phyloP scores from a whole-genome alignment of 2,888 invertebrate genomes.

The Apeira syringaria region DNA sequence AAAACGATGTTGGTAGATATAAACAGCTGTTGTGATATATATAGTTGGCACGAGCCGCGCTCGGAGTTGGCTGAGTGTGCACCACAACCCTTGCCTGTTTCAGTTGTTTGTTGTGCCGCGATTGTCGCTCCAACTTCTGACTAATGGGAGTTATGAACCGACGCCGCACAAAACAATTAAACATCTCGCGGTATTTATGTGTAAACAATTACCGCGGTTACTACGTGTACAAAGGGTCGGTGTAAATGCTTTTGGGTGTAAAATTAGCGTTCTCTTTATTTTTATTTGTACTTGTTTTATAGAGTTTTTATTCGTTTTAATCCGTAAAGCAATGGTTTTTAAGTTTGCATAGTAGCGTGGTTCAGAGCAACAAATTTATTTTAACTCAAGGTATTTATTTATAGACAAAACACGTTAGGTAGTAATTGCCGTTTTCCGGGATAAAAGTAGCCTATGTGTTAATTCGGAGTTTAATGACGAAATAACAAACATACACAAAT shows the following conservation, averaged over 20 bases:
- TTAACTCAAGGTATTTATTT: too few relatives aligned
- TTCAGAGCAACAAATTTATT: too few relatives aligned
- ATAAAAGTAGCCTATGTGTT: too few relatives aligned
- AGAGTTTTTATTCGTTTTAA: too few relatives aligned
- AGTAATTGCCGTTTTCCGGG: too few relatives aligned
- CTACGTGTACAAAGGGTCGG: background rate
- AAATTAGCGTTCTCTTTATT: background rate
- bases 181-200: slow-evolving; percentile 4
- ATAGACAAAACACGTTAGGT: too few relatives aligned
- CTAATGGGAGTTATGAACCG: slow-evolving; percentile 17
- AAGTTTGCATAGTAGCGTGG: too few relatives aligned
- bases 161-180: slow-evolving; percentile 10
- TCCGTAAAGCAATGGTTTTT: too few relatives aligned
- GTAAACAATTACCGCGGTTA: slow-evolving; percentile 6
- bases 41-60: slow-evolving; percentile 7
- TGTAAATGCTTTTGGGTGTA: background rate
- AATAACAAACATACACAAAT: too few relatives aligned
- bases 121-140: slow-evolving; percentile 14
- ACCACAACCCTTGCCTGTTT: slow-evolving; percentile 24
- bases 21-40: background rate
- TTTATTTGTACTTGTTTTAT: too few relatives aligned
- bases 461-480: too few relatives aligned
- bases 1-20: too few relatives aligned
- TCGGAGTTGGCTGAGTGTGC: slow-evolving; percentile 37
- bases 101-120: slow-evolving; percentile 3